A percentile compares a stretch with the other conserved stretches of the same genome.
phyloP scores from a whole-genome alignment of 2,113 vertebrate genomes.

The Lipophrys pholis region DNA sequence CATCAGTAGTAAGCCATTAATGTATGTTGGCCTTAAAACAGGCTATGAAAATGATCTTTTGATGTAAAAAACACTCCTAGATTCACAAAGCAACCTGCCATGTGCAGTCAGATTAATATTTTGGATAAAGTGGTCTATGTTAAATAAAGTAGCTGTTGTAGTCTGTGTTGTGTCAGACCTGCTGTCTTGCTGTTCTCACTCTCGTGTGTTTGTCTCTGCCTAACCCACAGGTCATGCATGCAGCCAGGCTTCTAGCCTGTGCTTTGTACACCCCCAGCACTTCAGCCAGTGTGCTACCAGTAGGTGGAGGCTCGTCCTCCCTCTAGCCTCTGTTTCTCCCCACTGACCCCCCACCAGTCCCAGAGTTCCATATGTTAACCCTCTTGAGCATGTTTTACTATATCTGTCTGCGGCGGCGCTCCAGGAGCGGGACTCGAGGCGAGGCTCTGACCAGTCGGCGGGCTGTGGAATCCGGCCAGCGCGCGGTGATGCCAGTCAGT shows the following conservation, averaged over 20 bases:
- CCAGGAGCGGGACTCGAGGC: conserved; percentile 93
- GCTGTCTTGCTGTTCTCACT: conserved; percentile 58
- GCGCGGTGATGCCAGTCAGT: conserved; percentile 88
- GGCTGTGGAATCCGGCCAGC: conserved; percentile 90
- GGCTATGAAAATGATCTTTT: too few relatives aligned
- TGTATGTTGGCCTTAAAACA: too few relatives aligned
- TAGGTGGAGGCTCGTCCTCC: conserved; percentile 70
- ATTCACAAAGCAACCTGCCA: too few relatives aligned
- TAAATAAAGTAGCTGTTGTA: conserved; percentile 9
- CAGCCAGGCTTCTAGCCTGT: conserved; percentile 65
- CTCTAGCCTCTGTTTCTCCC: conserved; percentile 57
- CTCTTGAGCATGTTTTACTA: conserved; percentile 99
- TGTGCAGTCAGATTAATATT: too few relatives aligned
- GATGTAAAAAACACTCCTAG: too few relatives aligned
- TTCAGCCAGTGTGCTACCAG: conserved; percentile 54
- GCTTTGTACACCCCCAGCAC: conserved; percentile 57
- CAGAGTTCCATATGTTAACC: conserved; percentile 97
- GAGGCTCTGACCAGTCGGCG: conserved; percentile 93
- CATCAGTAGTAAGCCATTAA: too few relatives aligned
- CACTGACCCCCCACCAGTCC: conserved; percentile 64
- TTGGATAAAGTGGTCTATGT: not conserved
- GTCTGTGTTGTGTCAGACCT: conserved; percentile 34
- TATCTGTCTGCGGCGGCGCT: conserved; percentile 97
- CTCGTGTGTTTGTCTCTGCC: conserved; percentile 73
- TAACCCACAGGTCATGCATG: conserved; percentile 85